Base-by-base conservation (phyloP, 2,888 invertebrate species). In the Antheraea assamensis region DNA sequence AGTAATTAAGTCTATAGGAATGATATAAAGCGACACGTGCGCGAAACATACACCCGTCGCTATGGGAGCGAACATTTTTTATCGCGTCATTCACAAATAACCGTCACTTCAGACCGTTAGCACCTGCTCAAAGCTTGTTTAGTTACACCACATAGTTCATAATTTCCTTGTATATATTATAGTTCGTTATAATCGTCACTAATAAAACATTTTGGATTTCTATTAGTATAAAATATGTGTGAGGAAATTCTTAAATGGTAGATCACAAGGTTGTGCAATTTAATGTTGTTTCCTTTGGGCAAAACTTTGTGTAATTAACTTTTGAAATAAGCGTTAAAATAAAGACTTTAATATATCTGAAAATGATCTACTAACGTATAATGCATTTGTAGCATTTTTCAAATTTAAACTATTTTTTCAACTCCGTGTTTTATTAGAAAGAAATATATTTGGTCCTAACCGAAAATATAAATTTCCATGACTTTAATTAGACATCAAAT, bases 51-150 rank as follows among this genome's bases (percentile, higher is more conserved):
- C 35, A 55, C 19, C 19, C 31, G 72, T 19, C 49, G 27, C n/a
- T 55, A 47, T 70, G 58, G 73, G 42, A 70, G 73, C 42, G 68
- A 73, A 35, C 49, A 21, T 73, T 73, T 93, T 93, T 93, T 92
- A 88, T 86, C 82, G 78, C 76, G 82, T 81, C 87, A 91, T 92
- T 92, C 88, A 92, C 87, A 83, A 89, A 87, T 92, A 93, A 93
- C 94, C 91, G 94, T 88, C 93, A 87, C 78, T 75, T 73, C 78
- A 78, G 83, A 89, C 94, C 93, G 94, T 94, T 94, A 92, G 77
- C 93, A 93, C 92, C 93, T 93, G 93, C 88, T 83, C 81, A 75
- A 74, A 78, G 75, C 79, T 75, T 79, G 61, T 71, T 61, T 70
- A 70, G 42, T 42, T 72, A 66, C 49, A 42, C 35, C 31, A 35